Conservation (phyloP, 2,797 vertebrate species). For the Leptatherina wallacei region DNA sequence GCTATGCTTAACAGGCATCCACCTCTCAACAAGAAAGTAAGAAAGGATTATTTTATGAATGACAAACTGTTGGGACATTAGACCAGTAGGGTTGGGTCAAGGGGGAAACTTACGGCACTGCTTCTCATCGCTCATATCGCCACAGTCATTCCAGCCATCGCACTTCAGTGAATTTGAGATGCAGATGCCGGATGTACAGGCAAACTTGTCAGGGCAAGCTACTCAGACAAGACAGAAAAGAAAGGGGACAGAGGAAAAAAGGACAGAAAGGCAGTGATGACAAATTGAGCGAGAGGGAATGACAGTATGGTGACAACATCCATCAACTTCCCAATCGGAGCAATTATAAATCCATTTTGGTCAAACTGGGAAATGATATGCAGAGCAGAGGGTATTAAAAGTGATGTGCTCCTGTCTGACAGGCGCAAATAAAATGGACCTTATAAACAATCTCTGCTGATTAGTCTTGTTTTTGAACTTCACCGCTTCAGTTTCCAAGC, state of each 20-base stretch:
- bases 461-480: conserved; percentile 62
- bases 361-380: conserved; percentile 58
- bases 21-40: conserved; percentile 20
- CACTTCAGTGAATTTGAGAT: conserved; percentile 72
- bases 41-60: conserved; percentile 2
- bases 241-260: neutral
- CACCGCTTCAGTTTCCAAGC: conserved; percentile 40
- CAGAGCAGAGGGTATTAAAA: conserved; percentile 58
- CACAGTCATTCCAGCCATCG: conserved; percentile 88
- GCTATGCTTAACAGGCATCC: conserved; percentile 17
- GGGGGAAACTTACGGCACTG: conserved; percentile 78
- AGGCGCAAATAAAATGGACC: conserved; percentile 68
- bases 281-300: conserved; percentile 44
- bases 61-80: neutral
- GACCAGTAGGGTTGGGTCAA: neutral
- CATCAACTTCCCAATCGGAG: conserved; percentile 62
- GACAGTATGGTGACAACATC: conserved; percentile 58
- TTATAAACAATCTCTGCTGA: conserved; percentile 70
- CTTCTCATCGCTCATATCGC: conserved; percentile 85
- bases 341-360: conserved; percentile 74
- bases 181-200: conserved; percentile 78
- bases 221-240: conserved; percentile 25
- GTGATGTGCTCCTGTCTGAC: conserved; percentile 63
- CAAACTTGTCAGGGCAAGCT: conserved; percentile 83
- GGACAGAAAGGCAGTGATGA: conserved; percentile 27